Evolutionary conservation across 1,140 invertebrate species (phyloP).

Genomic region (Pseudomyrmex dendroicus): DNA sequence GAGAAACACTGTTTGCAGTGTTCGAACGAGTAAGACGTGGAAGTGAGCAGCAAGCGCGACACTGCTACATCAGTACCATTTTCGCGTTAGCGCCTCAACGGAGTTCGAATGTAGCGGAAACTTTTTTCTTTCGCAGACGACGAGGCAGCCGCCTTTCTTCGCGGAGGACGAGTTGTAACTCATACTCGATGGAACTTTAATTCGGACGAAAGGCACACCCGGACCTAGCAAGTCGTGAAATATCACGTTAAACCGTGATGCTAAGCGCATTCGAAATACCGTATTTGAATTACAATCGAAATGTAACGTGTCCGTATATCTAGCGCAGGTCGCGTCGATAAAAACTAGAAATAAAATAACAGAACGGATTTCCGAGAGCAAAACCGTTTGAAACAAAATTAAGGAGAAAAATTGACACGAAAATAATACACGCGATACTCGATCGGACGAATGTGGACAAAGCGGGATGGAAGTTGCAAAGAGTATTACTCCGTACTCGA

Average conservation of each 20-base stretch:
- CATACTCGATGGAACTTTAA: conserved; percentile 46
- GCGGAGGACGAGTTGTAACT: conserved; percentile 14
- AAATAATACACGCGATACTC: not conserved
- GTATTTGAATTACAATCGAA: conserved; percentile 12
- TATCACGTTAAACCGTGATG: conserved; percentile 17
- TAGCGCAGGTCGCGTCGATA: not conserved
- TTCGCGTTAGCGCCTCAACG: conserved; percentile 47
- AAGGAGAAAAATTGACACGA: no score
- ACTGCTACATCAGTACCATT: conserved; percentile 74
- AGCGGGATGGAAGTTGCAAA: not conserved
- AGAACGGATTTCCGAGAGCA: no score
- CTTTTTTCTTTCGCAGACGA: conserved; percentile 18
- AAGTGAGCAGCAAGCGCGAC: conserved; percentile 72
- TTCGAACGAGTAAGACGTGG: conserved; percentile 19
- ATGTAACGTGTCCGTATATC: not conserved
- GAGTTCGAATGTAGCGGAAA: conserved; percentile 10
- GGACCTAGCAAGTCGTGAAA: conserved; percentile 17
- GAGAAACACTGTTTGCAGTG: conserved; percentile 14
- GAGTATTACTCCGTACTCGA: not conserved
- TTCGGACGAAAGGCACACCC: conserved; percentile 15
- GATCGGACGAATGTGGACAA: not conserved
- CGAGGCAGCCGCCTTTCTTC: not conserved
- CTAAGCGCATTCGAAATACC: not conserved
- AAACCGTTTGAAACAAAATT: no score
- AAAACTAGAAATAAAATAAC: no score